Conservation (phyloP, 1,140 invertebrate genomes). For the Drosophila sturtevanti region DNA sequence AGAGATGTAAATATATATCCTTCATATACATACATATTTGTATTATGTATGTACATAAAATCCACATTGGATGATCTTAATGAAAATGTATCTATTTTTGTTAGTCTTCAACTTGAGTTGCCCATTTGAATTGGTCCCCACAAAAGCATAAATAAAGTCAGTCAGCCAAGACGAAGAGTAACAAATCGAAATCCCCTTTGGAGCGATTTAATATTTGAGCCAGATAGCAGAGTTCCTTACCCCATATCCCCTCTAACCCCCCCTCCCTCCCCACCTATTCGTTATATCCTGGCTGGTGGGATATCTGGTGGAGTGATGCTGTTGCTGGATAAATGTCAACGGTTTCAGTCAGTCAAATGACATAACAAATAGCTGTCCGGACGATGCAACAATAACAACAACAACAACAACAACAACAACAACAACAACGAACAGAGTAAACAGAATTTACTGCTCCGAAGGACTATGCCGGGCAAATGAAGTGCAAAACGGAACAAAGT, state of each 20-base stretch:
- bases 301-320: slow-evolving; percentile 4
- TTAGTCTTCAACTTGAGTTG: neutral
- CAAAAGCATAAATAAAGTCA: slow-evolving; percentile 4
- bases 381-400: slow-evolving; percentile 50
- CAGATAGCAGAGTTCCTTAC: neutral
- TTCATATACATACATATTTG: too few relatives aligned
- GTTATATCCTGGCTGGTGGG: slow-evolving; percentile 19
- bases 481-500: slow-evolving; percentile 74
- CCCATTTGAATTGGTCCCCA: slow-evolving; percentile 7
- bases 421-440: slow-evolving; percentile 52
- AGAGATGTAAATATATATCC: too few relatives aligned
- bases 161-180: slow-evolving; percentile 12
- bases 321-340: slow-evolving; percentile 71
- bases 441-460: slow-evolving; percentile 69
- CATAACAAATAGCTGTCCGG: slow-evolving; percentile 71
- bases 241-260: neutral
- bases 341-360: slow-evolving; percentile 65
- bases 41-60: too few relatives aligned
- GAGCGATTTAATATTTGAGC: slow-evolving; percentile 65
- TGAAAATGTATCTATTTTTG: neutral
- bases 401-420: slow-evolving; percentile 28
- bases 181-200: slow-evolving; percentile 39
- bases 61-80: neutral
- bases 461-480: slow-evolving; percentile 54
- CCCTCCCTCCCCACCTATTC: slow-evolving; percentile 31